Evolutionary conservation across 1,140 invertebrate genomes (phyloP).

Genomic region (Aleiodes sp.): DNA sequence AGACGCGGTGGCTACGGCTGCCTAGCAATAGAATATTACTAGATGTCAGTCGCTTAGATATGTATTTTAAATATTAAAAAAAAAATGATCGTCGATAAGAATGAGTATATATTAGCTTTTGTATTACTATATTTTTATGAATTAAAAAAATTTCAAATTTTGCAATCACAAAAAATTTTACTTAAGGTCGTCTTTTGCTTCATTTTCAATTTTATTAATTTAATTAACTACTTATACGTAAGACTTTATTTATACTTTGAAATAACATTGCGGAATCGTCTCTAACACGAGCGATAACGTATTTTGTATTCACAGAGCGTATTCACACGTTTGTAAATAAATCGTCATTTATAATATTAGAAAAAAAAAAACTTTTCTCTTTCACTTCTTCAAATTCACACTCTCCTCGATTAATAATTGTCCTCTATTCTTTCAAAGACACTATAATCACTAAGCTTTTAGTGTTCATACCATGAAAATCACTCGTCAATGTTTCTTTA

Average conservation of each 20-base stretch:
- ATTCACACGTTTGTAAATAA: slow-evolving; percentile 58
- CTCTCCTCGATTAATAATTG: neutral
- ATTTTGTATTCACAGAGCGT: slow-evolving; percentile 53
- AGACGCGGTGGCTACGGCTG: slow-evolving; percentile 53
- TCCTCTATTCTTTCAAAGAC: neutral
- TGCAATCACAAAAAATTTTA: neutral
- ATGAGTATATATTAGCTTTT: neutral
- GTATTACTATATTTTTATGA: slow-evolving; percentile 15
- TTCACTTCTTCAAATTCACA: neutral
- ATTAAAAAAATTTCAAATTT: slow-evolving; percentile 14
- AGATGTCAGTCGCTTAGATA: neutral
- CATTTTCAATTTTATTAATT: slow-evolving; percentile 44
- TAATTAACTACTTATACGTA: slow-evolving; percentile 53
- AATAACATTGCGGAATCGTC: slow-evolving; percentile 40
- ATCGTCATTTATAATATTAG: slow-evolving; percentile 46
- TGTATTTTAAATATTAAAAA: neutral
- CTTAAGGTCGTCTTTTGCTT: slow-evolving; percentile 3
- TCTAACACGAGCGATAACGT: slow-evolving; percentile 40
- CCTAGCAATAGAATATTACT: slow-evolving; percentile 41
- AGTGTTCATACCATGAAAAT: neutral
- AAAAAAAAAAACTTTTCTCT: slow-evolving; percentile 34
- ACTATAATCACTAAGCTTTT: neutral
- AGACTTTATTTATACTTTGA: slow-evolving; percentile 57
- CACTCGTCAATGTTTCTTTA: too few relatives aligned
- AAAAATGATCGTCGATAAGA: neutral